Evolutionary conservation across 2,113 vertebrate genomes (phyloP).

Genomic region (Oncorhynchus clarkii): DNA sequence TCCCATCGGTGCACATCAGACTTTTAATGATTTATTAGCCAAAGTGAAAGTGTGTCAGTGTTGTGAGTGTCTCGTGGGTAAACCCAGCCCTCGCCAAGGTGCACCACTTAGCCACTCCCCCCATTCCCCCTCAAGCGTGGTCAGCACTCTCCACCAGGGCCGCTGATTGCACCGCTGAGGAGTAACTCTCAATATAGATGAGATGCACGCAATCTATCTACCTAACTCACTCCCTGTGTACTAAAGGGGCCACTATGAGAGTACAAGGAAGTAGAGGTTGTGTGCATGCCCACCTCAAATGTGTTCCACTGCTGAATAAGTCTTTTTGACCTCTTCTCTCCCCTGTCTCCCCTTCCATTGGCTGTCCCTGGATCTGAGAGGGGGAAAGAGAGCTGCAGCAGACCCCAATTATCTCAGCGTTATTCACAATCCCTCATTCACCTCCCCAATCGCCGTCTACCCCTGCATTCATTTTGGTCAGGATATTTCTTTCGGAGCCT

Average conservation of each 20-base stretch:
- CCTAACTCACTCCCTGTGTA: slow-evolving; percentile 43
- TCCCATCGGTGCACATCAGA: slow-evolving; percentile 54
- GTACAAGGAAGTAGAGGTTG: slow-evolving; percentile 25
- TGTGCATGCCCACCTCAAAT: slow-evolving; percentile 47
- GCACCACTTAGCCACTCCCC: slow-evolving; percentile 47
- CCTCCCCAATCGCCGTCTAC: slow-evolving; percentile 51
- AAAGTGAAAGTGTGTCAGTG: slow-evolving; percentile 56
- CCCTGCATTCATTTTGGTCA: slow-evolving; percentile 57
- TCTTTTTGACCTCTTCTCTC: slow-evolving; percentile 7
- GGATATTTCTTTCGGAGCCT: slow-evolving; percentile 54
- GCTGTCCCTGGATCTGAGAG: slow-evolving; percentile 58
- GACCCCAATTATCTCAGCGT: slow-evolving; percentile 69
- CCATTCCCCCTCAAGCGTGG: slow-evolving; percentile 20
- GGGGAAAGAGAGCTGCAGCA: slow-evolving; percentile 41
- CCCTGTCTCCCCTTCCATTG: slow-evolving; percentile 31
- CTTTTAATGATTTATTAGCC: slow-evolving; percentile 67
- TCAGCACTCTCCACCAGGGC: slow-evolving; percentile 20
- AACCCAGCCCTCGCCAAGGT: slow-evolving; percentile 59
- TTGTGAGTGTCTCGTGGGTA: slow-evolving; percentile 57
- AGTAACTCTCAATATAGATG: slow-evolving; percentile 52
- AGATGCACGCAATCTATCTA: slow-evolving; percentile 48
- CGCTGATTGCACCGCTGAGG: slow-evolving; percentile 26
- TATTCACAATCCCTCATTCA: slow-evolving; percentile 65
- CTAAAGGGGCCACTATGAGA: slow-evolving; percentile 53
- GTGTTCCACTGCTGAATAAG: slow-evolving; percentile 63